phyloP scores from a whole-genome alignment of 2,888 invertebrate genomes.

The Actias luna region DNA sequence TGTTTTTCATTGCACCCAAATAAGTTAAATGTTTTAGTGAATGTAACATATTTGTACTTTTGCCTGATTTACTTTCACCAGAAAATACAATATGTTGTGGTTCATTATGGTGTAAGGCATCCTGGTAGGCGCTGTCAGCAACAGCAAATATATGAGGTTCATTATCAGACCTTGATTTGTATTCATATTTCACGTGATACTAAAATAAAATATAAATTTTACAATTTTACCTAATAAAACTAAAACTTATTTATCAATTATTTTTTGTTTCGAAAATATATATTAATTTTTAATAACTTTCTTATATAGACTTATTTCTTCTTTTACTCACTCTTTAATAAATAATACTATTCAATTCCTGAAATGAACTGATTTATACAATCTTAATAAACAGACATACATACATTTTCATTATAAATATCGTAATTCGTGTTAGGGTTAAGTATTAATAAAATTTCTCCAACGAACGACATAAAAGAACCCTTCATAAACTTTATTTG shows the following conservation, averaged over 20 bases:
- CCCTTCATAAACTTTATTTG: conserved; percentile 85
- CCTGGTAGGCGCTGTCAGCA: conserved; percentile 94
- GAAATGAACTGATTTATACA: not conserved
- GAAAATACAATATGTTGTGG: conserved; percentile 93
- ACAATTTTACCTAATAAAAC: no score
- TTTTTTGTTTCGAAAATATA: no score
- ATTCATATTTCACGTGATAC: conserved; percentile 90
- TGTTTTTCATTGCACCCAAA: conserved; percentile 88
- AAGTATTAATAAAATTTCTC: conserved; percentile 89
- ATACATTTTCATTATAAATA: conserved; percentile 88
- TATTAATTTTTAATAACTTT: no score
- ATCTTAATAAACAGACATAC: conserved; percentile 30
- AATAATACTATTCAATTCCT: not conserved
- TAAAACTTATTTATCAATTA: no score
- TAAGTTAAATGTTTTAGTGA: conserved; percentile 90
- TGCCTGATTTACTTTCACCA: conserved; percentile 95
- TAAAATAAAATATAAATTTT: conserved; percentile 44
- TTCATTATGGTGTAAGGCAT: conserved; percentile 93
- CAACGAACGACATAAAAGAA: conserved; percentile 88
- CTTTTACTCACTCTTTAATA: no score
- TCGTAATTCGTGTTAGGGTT: conserved; percentile 90
- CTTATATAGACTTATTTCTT: no score
- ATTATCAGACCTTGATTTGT: conserved; percentile 93
- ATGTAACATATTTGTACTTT: conserved; percentile 91
- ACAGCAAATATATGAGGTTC: conserved; percentile 94